Base-by-base conservation (phyloP, 2,888 invertebrate species). In the Pollenia amentaria region DNA sequence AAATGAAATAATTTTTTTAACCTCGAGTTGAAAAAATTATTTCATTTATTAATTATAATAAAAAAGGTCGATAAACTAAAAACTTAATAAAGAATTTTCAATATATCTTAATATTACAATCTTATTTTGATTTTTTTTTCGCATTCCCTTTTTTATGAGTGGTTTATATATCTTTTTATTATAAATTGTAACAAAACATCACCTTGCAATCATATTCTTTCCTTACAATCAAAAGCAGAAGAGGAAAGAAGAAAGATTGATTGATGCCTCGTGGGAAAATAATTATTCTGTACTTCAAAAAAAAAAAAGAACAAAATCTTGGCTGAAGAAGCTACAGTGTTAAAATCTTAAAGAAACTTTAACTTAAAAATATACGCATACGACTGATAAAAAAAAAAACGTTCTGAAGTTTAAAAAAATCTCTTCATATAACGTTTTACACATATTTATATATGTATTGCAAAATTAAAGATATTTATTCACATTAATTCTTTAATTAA, bases 131-230 rank as follows among this genome's bases (percentile, higher is more conserved):
- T 60, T 38, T 38, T 3, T 55, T 46, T 14, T 57, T 60, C 16
- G 38, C 16, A 40, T 51, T 16, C 9, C 29, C 40, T 40, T 4
- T 3, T 16, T 64, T 42, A 64, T 16, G 16, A 64, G 64, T 42
- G 12, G 42, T 64, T 18, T 3, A 29, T 29, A 29, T 29, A 64
- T 11, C 18, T 64, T 64, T 44, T 64, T 64, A 42, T 44, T 64
- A 12, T 44, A 18, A n/a, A 12, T 48, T 29, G 53, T 44, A 75
- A 62, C 21, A 62, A 38, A 48, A 75, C 48, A 64, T 53, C 18
- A 64, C 51, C 75, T 64, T 75, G 75, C 38, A 75, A 64, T 62
- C n/a, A 48, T 64, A 75, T 51, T 46, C 40, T 18, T 42, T 2
- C 7, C 44, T 42, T 64, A 18, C 42, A 11, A 42, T 64, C 64